Percentiles rank a stretch among this genome's conserved stretches.
Evolutionary conservation across 2,888 invertebrate genomes (phyloP).

Genomic region (Machimus rusticus): DNA sequence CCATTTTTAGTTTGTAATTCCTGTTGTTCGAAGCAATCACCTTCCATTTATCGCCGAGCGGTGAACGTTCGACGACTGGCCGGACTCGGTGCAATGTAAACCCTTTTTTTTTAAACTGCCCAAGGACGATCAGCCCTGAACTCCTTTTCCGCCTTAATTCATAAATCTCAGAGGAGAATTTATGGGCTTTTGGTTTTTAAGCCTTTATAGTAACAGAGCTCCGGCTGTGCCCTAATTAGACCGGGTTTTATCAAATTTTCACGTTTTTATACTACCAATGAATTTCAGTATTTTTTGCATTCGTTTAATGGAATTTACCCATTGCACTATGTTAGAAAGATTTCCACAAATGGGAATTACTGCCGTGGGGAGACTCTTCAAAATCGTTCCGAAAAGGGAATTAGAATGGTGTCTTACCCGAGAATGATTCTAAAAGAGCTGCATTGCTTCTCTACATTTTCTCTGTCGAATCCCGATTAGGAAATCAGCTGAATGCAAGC

Average conservation of each 20-base stretch:
- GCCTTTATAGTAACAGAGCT: neutral
- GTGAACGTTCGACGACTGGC: neutral
- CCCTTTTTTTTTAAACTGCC: neutral
- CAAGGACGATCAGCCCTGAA: neutral
- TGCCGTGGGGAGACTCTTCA: neutral
- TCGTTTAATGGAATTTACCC: neutral
- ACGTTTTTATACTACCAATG: neutral
- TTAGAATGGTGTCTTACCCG: neutral
- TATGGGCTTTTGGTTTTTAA: neutral
- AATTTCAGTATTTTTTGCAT: neutral
- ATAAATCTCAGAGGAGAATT: neutral
- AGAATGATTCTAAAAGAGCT: neutral
- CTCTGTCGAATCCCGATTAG: neutral
- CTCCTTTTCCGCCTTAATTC: neutral
- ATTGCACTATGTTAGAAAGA: neutral
- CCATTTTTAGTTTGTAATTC: constrained; percentile 26
- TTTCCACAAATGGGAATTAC: neutral
- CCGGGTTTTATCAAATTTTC: neutral
- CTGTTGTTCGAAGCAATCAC: neutral
- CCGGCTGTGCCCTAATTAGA: neutral
- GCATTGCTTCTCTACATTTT: neutral
- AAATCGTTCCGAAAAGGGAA: neutral
- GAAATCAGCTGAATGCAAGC: neutral
- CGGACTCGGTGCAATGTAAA: neutral
- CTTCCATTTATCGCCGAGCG: neutral